Conservation (phyloP, 2,888 invertebrate species). For the Microplitis manilae region DNA sequence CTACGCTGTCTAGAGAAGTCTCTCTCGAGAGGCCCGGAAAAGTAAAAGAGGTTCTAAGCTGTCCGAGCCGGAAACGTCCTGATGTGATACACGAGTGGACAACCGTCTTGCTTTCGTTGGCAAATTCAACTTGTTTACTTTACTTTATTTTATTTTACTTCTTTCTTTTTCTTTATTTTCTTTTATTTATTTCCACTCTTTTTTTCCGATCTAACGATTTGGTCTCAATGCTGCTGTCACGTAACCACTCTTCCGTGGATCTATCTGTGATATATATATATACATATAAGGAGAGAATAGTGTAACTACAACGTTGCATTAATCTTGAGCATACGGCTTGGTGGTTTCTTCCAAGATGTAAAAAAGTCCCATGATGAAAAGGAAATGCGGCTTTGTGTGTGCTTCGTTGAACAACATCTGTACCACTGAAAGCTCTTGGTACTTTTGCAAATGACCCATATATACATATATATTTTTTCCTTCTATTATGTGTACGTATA, state of each 20-base stretch:
- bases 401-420: constrained; percentile 14
- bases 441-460: background rate
- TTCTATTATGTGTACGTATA: background rate
- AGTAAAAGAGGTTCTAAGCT: constrained; percentile 12
- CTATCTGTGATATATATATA: background rate
- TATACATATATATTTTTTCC: background rate
- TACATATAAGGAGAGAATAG: background rate
- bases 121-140: constrained; percentile 23
- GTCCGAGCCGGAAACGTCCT: constrained; percentile 24
- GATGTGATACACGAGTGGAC: constrained; percentile 34
- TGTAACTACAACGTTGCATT: background rate
- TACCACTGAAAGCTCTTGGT: background rate
- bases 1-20: constrained; percentile 31
- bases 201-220: constrained; percentile 10
- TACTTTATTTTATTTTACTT: constrained; percentile 6
- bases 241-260: constrained; percentile 9
- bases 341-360: background rate
- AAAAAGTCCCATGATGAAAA: constrained; percentile 9
- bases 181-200: background rate
- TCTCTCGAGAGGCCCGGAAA: constrained; percentile 22
- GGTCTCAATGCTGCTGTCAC: constrained; percentile 10
- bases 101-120: constrained; percentile 23
- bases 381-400: background rate
- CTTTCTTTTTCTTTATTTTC: background rate
- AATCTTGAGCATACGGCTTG: background rate